A percentile compares a stretch with the other conserved stretches of the same genome.
Conservation (phyloP, 2,797 vertebrate genomes). For the Urosaurus nigricauda region DNA sequence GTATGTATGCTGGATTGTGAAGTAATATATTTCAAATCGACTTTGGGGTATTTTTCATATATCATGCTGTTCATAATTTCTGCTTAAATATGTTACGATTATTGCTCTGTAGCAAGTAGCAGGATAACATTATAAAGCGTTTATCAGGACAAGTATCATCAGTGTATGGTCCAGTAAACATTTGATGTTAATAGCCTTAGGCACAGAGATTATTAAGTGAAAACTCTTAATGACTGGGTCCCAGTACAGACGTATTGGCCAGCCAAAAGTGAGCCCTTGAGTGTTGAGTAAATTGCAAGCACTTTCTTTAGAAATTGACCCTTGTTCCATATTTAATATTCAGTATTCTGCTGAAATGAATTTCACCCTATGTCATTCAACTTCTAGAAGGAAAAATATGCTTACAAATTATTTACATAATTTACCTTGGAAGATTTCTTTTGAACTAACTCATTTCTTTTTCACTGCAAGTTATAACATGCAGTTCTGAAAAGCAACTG, state of each 20-base stretch:
- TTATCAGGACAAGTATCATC: background rate
- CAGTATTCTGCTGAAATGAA: slow-evolving; percentile 13
- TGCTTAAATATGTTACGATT: background rate
- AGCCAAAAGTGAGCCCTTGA: slow-evolving; percentile 2
- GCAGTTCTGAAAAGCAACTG: slow-evolving; percentile 44
- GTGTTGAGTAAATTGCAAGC: background rate
- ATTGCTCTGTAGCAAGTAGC: background rate
- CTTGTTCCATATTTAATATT: slow-evolving; percentile 10
- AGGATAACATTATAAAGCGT: background rate
- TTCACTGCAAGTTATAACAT: slow-evolving; percentile 36
- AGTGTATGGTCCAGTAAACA: background rate
- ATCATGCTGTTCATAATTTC: background rate
- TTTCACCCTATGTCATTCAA: background rate
- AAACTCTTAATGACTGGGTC: background rate
- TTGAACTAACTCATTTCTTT: slow-evolving; percentile 32
- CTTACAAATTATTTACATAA: background rate
- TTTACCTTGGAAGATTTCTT: slow-evolving; percentile 38
- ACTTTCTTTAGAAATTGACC: slow-evolving; percentile 25
- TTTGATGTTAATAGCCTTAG: background rate
- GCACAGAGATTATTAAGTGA: background rate
- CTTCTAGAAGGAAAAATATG: slow-evolving; percentile 19
- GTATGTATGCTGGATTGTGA: background rate
- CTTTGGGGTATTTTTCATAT: background rate
- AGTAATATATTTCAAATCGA: background rate
- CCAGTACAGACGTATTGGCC: background rate